phyloP scores from a whole-genome alignment of 2,888 invertebrate species.

The Dynastes hyllus region DNA sequence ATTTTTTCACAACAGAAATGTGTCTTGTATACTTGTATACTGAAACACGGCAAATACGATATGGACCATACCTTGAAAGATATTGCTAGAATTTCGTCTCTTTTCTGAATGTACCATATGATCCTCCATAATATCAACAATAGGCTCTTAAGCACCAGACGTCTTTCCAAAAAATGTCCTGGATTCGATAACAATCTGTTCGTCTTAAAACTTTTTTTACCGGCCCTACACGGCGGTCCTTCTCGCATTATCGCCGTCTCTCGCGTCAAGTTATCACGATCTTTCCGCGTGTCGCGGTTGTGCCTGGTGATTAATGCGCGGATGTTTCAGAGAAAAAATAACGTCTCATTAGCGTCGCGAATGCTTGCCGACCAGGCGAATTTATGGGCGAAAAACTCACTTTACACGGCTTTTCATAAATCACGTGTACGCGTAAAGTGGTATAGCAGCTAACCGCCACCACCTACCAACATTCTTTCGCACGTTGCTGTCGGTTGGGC shows the following conservation, averaged over 20 bases:
- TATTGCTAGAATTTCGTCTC: too few species aligned
- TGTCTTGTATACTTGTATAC: too few species aligned
- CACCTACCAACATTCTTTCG: background rate
- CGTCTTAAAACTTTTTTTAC: background rate
- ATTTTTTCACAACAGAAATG: too few species aligned
- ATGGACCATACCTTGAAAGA: too few species aligned
- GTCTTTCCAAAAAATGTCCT: too few species aligned
- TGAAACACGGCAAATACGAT: too few species aligned
- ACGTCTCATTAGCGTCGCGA: conserved; percentile 58
- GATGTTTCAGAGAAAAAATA: conserved; percentile 55
- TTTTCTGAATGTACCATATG: too few species aligned
- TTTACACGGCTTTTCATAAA: conserved; percentile 52
- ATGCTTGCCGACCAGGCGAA: conserved; percentile 33
- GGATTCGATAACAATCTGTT: too few species aligned
- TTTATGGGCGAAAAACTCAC: conserved; percentile 49
- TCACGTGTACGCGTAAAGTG: conserved; percentile 13
- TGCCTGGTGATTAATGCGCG: conserved; percentile 47
- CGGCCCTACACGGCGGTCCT: background rate
- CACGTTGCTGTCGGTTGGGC: background rate
- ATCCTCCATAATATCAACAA: too few species aligned
- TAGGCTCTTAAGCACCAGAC: too few species aligned
- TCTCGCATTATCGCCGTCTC: background rate
- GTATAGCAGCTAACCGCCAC: background rate
- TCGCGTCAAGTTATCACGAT: conserved; percentile 23
- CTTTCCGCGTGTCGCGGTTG: conserved; percentile 10